Percentiles rank a stretch among this genome's conserved stretches.
Conservation (phyloP, 2,888 invertebrate genomes). For the Drosophila leonis region DNA sequence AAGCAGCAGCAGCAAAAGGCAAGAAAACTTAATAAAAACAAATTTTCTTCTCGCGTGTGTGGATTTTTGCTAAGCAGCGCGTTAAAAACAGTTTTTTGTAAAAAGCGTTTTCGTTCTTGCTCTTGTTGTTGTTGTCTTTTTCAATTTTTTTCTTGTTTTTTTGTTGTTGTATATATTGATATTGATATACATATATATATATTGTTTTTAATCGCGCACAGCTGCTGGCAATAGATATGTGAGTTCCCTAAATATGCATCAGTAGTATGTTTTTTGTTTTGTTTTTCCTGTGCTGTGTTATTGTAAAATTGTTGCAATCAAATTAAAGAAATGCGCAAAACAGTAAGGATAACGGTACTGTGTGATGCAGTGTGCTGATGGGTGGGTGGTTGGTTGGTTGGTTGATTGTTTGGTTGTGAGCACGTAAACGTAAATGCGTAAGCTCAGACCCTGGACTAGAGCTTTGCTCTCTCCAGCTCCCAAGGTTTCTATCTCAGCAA, state of each 20-base stretch:
- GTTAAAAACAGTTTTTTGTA: constrained; percentile 48
- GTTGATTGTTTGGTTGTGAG: constrained; percentile 20
- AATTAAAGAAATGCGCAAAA: constrained; percentile 57
- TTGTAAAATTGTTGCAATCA: constrained; percentile 39
- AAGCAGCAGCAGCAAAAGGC: constrained; percentile 52
- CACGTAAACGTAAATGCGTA: constrained; percentile 74
- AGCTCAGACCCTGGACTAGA: constrained; percentile 61
- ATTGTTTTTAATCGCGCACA: constrained; percentile 61
- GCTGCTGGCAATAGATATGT: constrained; percentile 57
- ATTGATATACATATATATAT: constrained; percentile 25
- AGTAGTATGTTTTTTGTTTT: constrained; percentile 23
- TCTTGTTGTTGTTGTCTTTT: constrained; percentile 50
- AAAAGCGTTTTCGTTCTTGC: constrained; percentile 26
- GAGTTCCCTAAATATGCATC: constrained; percentile 34
- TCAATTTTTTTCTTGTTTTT: constrained; percentile 17
- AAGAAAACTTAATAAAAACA: constrained; percentile 46
- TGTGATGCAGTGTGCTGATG: constrained; percentile 3
- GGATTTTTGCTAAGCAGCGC: constrained; percentile 32
- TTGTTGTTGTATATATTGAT: constrained; percentile 18
- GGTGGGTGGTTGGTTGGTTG: constrained; percentile 7
- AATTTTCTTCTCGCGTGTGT: constrained; percentile 55
- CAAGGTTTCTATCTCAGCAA: constrained; percentile 44
- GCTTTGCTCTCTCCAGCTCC: constrained; percentile 40
- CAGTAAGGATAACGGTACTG: constrained; percentile 43
- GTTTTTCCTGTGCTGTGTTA: constrained; percentile 32